phyloP scores from a whole-genome alignment of 2,113 vertebrate species.

The Hippoglossus stenolepis region DNA sequence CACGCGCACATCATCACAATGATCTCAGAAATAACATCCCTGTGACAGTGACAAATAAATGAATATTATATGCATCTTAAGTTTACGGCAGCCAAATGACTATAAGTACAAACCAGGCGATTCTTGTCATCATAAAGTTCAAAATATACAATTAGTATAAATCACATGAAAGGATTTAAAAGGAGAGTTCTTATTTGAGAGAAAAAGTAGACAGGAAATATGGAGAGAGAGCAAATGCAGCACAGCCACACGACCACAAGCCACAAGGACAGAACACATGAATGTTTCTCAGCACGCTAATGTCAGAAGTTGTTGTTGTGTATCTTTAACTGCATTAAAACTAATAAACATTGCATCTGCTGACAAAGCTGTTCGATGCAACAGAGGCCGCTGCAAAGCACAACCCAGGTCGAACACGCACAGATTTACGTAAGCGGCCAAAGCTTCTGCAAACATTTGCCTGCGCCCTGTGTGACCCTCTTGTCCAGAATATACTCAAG shows the following conservation, averaged over 20 bases:
- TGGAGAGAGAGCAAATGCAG: not conserved
- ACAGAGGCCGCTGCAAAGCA: not conserved
- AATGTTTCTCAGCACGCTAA: not conserved
- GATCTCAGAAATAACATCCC: not conserved
- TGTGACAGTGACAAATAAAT: not conserved
- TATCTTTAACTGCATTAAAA: not conserved
- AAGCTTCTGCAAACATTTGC: constrained; percentile 63
- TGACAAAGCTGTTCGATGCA: not conserved
- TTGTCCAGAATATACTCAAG: constrained; percentile 56
- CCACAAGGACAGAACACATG: constrained; percentile 18
- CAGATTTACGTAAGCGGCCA: constrained; percentile 4
- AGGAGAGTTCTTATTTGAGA: not conserved
- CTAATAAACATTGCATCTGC: not conserved
- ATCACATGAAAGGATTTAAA: not conserved
- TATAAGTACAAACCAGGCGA: not conserved
- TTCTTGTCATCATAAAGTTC: constrained; percentile 3
- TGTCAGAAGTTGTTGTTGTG: not conserved
- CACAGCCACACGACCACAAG: constrained; percentile 49
- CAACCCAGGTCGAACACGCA: constrained; percentile 5
- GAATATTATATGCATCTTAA: not conserved
- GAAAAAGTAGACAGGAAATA: constrained; percentile 41
- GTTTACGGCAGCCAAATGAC: not conserved
- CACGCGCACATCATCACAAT: too few species aligned
- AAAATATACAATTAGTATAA: not conserved
- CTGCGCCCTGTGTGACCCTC: constrained; percentile 57